phyloP scores from a whole-genome alignment of 2,888 invertebrate species.

The Drosophila tripunctata region DNA sequence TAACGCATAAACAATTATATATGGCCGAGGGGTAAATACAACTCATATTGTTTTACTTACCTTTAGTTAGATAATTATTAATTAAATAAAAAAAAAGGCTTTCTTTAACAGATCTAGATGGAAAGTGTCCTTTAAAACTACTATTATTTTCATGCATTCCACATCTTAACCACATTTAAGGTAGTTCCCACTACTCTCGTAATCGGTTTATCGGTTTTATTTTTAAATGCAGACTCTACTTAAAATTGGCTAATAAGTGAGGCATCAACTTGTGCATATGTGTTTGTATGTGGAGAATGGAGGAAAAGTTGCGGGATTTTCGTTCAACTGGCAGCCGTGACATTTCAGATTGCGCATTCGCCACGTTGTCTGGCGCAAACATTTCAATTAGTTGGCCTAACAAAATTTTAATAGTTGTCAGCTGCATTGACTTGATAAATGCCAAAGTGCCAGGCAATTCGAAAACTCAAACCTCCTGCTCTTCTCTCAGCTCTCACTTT shows the following conservation, averaged over 20 bases:
- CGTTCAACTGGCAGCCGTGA: conserved; percentile 21
- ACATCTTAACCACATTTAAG: too few species aligned
- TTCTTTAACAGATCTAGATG: too few species aligned
- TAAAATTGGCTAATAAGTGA: conserved; percentile 1
- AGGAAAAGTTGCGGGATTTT: background rate
- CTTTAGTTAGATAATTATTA: background rate
- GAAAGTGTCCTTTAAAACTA: background rate
- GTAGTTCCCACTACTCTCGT: too few species aligned
- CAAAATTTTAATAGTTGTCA: conserved; percentile 69
- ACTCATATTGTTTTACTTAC: background rate
- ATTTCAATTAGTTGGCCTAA: conserved; percentile 66
- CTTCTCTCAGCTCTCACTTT: background rate
- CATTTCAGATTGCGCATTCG: conserved; percentile 43
- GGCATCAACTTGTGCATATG: background rate
- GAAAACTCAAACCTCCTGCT: background rate
- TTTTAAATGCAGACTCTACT: too few species aligned
- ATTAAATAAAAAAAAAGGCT: background rate
- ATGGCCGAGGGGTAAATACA: background rate
- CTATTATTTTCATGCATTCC: too few species aligned
- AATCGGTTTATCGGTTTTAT: too few species aligned
- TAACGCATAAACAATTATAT: background rate
- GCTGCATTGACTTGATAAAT: conserved; percentile 68
- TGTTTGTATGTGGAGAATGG: background rate
- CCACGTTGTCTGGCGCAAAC: conserved; percentile 47
- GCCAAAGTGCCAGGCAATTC: conserved; percentile 66